Base-by-base conservation (phyloP, 2,113 vertebrate species). In the Platanista minor region DNA sequence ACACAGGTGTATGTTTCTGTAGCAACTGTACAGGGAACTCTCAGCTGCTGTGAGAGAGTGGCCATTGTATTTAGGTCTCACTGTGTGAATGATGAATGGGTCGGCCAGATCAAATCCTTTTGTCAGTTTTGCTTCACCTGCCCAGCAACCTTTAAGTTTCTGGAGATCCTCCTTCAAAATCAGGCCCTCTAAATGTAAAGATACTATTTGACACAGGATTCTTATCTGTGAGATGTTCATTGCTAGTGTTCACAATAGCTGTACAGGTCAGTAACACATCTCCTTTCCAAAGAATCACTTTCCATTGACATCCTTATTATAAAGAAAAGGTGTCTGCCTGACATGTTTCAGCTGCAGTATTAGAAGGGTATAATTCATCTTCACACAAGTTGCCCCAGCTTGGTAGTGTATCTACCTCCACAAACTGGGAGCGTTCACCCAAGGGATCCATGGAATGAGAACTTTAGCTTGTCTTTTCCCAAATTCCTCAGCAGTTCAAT, bases 71-170 rank as follows among this genome's bases (percentile, higher is more conserved):
- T 99, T 99, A 31, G 99, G 99, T 57, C 99, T 99, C 95, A 99
- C 99, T 0, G 99, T 99, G 98, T 99, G 99, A 95, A 99, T 98
- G 98, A 99, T 99, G 98, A 99, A 99, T 62, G 99, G 98, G 0
- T 99, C 99, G 4, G 99, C 99, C 97, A 99, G 98, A 94, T 99
- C 99, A 97, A 99, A 99, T 6, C 99, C 99, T 98, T 99, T 99
- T 3, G 99, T 99, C 97, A 99, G 98, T 97, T 99, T 99, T 6
- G 99, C 99, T 97, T 99, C 99, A 0, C 99, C 99, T 1, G 99
- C 99, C 93, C 99, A 99, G 97, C 99, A 99, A 99, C 99, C 99
- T 99, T 99, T 99, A 94, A 99, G 99, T 97, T 99, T 99, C 97
- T 99, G 99, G 52, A 99, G 99, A 85, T 99, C 99, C 5, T 99